phyloP scores from a whole-genome alignment of 2,888 invertebrate genomes.

The Lasioglossum lativentre region DNA sequence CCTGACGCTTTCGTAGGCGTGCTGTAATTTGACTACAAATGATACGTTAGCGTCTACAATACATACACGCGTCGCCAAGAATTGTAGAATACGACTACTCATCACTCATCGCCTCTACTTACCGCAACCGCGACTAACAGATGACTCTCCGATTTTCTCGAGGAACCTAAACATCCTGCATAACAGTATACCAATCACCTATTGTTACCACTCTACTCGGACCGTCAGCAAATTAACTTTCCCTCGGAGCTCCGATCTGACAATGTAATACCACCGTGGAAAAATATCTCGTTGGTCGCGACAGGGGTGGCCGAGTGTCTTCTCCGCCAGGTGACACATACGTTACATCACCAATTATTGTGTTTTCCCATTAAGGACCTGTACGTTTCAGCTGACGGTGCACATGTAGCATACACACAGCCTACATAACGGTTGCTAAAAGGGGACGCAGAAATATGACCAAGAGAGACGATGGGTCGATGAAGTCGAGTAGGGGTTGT shows the following conservation, averaged over 20 bases:
- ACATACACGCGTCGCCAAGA: not conserved
- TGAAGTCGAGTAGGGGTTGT: not conserved
- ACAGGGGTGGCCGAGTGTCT: not conserved
- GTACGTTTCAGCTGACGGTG: not conserved
- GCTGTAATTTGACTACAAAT: not conserved
- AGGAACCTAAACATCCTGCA: not conserved
- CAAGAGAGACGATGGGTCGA: constrained; percentile 1
- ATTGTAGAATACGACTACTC: not conserved
- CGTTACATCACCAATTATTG: constrained; percentile 1
- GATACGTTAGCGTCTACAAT: not conserved
- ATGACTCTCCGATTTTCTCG: not conserved
- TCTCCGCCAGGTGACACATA: not conserved
- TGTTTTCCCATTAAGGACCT: not conserved
- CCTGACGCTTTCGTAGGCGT: not conserved
- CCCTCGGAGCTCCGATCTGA: not conserved
- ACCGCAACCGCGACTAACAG: not conserved
- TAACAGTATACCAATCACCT: not conserved
- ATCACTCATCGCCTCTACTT: not conserved
- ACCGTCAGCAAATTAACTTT: constrained; percentile 7
- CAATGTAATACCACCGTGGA: not conserved
- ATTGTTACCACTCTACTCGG: not conserved
- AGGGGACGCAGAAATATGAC: not conserved
- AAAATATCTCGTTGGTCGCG: not conserved
- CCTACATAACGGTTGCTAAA: not conserved
- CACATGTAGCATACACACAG: not conserved